A percentile compares a stretch with the other conserved stretches of the same genome.
Conservation (phyloP, 2,113 vertebrate genomes). For the Takifugu bimaculatus region DNA sequence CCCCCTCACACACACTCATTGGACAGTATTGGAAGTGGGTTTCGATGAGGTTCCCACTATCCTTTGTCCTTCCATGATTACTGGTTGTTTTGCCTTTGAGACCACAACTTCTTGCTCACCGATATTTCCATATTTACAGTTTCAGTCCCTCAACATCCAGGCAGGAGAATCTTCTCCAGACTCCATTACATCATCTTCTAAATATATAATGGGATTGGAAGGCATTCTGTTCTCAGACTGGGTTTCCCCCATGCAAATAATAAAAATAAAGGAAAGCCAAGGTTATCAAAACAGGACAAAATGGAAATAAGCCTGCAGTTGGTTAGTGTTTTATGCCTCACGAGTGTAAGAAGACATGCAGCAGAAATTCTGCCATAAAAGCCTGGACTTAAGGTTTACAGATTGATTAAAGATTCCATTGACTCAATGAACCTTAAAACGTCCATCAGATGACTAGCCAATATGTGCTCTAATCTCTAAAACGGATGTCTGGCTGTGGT, state of each 20-base stretch:
- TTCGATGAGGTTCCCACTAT: conserved; percentile 10
- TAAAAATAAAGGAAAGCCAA: conserved; percentile 9
- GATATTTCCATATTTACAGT: neutral
- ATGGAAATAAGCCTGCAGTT: conserved; percentile 20
- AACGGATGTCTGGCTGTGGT: conserved; percentile 81
- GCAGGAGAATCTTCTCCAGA: neutral
- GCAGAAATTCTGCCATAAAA: conserved; percentile 47
- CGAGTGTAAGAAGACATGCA: conserved; percentile 38
- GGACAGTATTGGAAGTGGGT: conserved; percentile 4
- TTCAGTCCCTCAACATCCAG: neutral
- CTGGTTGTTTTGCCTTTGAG: conserved; percentile 21
- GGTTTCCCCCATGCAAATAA: conserved; percentile 21
- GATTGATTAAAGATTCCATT: conserved; percentile 97
- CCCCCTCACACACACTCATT: conserved; percentile 12
- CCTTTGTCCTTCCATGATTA: conserved; percentile 23
- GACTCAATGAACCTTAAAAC: conserved; percentile 91
- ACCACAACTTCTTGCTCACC: no score
- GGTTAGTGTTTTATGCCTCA: conserved; percentile 23
- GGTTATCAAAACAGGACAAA: conserved; percentile 28
- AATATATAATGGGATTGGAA: conserved; percentile 10
- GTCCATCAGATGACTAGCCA: conserved; percentile 81
- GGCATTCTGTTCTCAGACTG: conserved; percentile 1
- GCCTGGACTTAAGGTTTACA: conserved; percentile 84
- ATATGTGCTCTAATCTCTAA: conserved; percentile 85
- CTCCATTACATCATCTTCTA: conserved; percentile 5